Evolutionary conservation across 2,797 vertebrate genomes (phyloP).

Genomic region (Odontamblyopus lacepedii): DNA sequence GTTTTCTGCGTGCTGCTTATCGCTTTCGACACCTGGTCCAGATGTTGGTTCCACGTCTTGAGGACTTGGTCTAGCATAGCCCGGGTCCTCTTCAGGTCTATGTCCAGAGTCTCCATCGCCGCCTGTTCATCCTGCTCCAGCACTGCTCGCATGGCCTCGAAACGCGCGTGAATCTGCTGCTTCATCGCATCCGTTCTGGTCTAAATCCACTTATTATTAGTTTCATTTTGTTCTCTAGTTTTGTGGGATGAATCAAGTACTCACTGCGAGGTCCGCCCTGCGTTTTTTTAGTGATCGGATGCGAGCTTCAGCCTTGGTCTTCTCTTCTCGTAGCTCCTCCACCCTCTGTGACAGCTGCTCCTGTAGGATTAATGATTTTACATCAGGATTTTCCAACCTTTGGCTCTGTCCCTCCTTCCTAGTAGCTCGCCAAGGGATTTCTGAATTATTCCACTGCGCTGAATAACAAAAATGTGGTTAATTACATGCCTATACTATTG

Average conservation of each 20-base stretch:
- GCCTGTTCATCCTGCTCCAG: slow-evolving; percentile 68
- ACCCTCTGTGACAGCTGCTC: slow-evolving; percentile 61
- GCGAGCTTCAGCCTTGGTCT: slow-evolving; percentile 62
- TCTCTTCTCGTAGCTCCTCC: slow-evolving; percentile 68
- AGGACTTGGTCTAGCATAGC: slow-evolving; percentile 67
- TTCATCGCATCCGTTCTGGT: slow-evolving; percentile 70
- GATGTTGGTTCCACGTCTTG: slow-evolving; percentile 69
- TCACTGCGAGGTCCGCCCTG: slow-evolving; percentile 68
- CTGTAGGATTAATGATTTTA: slow-evolving; percentile 30
- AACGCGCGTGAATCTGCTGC: slow-evolving; percentile 68
- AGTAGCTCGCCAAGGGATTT: too few species aligned
- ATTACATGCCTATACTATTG: too few species aligned
- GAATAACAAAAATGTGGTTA: too few species aligned
- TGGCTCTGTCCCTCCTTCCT: too few species aligned
- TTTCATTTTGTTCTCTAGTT: too few species aligned
- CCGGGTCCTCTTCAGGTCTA: slow-evolving; percentile 65
- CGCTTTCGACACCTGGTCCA: slow-evolving; percentile 59
- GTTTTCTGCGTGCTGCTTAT: slow-evolving; percentile 42
- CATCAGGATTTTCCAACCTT: too few species aligned
- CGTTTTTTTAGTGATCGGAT: slow-evolving; percentile 79
- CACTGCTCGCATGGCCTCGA: slow-evolving; percentile 56
- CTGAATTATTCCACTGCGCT: too few species aligned
- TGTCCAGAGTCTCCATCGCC: slow-evolving; percentile 65
- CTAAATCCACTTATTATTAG: slow-evolving; percentile 33
- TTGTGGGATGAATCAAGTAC: slow-evolving; percentile 19